Conservation (phyloP, 2,113 vertebrate genomes). For the Xenopus laevis region DNA sequence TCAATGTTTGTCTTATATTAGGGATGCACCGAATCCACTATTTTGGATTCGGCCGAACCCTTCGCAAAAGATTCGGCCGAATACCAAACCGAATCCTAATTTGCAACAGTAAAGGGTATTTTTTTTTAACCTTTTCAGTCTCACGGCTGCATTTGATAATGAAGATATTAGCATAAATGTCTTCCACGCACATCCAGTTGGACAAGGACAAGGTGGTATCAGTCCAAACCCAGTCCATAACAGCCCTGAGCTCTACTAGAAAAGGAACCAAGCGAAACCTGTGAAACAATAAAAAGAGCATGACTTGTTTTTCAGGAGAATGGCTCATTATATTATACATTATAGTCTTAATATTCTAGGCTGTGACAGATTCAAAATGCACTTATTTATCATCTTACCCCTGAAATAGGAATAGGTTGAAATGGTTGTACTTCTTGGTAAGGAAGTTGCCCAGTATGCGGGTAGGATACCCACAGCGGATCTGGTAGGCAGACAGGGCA, state of each 20-base stretch:
- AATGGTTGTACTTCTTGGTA: slow-evolving; percentile 95
- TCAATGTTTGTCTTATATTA: too few relatives aligned
- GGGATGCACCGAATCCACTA: too few relatives aligned
- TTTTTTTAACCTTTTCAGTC: slow-evolving; percentile 85
- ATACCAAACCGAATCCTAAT: too few relatives aligned
- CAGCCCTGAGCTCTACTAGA: slow-evolving; percentile 89
- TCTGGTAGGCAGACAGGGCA: slow-evolving; percentile 89
- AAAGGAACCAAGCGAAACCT: slow-evolving; percentile 95
- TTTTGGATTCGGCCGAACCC: too few relatives aligned
- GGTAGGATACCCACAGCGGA: slow-evolving; percentile 93
- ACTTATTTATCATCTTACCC: slow-evolving; percentile 66
- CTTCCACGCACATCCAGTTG: slow-evolving; percentile 98
- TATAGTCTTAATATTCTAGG: too few relatives aligned
- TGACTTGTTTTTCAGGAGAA: not conserved
- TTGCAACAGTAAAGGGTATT: too few relatives aligned
- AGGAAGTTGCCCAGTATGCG: slow-evolving; percentile 95
- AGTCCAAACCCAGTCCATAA: slow-evolving; percentile 99
- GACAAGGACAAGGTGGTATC: slow-evolving; percentile 93
- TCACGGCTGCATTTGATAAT: slow-evolving; percentile 97
- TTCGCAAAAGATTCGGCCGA: too few relatives aligned
- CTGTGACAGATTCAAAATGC: too few relatives aligned
- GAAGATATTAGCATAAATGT: slow-evolving; percentile 96
- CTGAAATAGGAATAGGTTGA: slow-evolving; percentile 97
- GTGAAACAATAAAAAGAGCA: slow-evolving; percentile 2
- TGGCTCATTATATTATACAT: too few relatives aligned